Evolutionary conservation across 1,140 invertebrate genomes (phyloP).

Genomic region (Coptotermes formosanus): DNA sequence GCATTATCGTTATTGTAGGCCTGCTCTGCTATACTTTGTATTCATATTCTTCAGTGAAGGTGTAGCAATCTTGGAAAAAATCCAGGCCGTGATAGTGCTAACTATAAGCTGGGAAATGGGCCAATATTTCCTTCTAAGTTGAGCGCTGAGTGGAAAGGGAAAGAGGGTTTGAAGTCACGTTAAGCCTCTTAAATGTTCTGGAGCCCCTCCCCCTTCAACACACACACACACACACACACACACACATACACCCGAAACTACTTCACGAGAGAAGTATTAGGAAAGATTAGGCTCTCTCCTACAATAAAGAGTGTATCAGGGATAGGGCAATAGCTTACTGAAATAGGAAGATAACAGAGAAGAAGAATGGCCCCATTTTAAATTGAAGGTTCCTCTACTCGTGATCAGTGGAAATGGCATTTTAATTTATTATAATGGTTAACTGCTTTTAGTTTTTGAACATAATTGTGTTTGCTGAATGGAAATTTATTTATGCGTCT

Average conservation of each 20-base stretch:
- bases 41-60: not conserved
- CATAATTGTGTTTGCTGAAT: no score
- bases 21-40: not conserved
- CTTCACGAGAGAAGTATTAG: not conserved
- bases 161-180: not conserved
- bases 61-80: not conserved
- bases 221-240: no score
- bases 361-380: no score
- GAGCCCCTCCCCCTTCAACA: not conserved
- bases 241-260: not conserved
- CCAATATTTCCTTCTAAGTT: not conserved
- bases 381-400: not conserved
- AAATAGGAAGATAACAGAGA: not conserved
- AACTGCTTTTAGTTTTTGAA: no score
- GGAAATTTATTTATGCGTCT: no score
- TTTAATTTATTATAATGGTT: not conserved
- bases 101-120: not conserved
- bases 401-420: not conserved
- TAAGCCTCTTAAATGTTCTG: slow-evolving; percentile 19
- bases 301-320: not conserved
- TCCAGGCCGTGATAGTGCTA: not conserved
- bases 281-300: not conserved
- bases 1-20: not conserved
- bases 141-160: not conserved
- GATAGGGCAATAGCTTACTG: not conserved